These are phyloP conservation scores for honey bee (Apis mellifera) DNA, from an alignment of 1,140 invertebrate genomes.

Conservation along the genomic window DNA sequence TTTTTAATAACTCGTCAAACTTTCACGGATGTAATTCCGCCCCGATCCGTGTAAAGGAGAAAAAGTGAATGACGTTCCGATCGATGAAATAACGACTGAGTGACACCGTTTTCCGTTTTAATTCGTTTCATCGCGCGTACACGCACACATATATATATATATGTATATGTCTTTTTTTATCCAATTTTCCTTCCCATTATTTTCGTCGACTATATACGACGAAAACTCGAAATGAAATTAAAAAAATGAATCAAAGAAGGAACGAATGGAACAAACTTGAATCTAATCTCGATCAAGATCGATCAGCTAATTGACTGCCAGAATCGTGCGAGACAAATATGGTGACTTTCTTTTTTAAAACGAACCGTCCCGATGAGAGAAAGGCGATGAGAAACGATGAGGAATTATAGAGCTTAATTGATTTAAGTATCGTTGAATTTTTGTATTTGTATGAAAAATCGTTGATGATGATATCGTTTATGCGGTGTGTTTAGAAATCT, in stretches of 20 bases:
- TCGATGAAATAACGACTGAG: not conserved
- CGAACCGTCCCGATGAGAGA: slow-evolving; percentile 8
- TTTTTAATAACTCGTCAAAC: not conserved
- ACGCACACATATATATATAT: no score
- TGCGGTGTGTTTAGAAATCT: not conserved
- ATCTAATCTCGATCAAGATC: not conserved
- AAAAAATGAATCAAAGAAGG: not conserved
- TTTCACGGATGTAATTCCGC: not conserved
- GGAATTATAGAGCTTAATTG: slow-evolving; percentile 14
- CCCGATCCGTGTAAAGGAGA: not conserved
- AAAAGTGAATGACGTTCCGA: not conserved
- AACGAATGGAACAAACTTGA: not conserved
- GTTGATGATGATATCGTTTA: not conserved
- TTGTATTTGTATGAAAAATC: not conserved
- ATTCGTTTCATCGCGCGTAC: not conserved
- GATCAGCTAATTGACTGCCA: slow-evolving; percentile 19
- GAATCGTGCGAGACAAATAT: not conserved
- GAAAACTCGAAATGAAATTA: not conserved
- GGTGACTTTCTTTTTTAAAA: slow-evolving; percentile 1
- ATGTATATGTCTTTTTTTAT: not conserved
- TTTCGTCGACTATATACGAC: not conserved
- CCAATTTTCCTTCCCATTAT: rapidly evolving
- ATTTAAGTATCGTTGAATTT: not conserved
- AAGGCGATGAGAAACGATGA: not conserved
- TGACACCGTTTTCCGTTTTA: not conserved